phyloP scores from a whole-genome alignment of 2,888 invertebrate species.

The Caenorhabditis imperialis region DNA sequence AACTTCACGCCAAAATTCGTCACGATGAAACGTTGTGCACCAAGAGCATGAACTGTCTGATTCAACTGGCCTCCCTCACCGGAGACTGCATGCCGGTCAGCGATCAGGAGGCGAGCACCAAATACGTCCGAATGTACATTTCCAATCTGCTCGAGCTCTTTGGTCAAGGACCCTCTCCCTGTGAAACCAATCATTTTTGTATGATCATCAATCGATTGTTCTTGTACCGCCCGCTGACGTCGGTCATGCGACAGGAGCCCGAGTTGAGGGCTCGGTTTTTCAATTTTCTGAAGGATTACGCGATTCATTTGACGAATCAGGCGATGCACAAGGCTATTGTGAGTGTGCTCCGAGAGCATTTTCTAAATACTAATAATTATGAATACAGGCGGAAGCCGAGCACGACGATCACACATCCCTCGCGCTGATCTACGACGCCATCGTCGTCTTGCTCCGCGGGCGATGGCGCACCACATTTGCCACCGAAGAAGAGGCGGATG shows the following conservation, averaged over 20 bases:
- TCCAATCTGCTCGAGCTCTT: constrained; percentile 57
- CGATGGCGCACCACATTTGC: constrained; percentile 55
- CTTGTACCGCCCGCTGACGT: constrained; percentile 82
- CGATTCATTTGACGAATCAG: constrained; percentile 58
- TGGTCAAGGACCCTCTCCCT: constrained; percentile 80
- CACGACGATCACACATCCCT: constrained; percentile 83
- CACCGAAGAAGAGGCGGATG: constrained; percentile 36
- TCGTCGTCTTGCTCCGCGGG: constrained; percentile 82
- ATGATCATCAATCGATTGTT: constrained; percentile 83
- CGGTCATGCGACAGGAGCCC: constrained; percentile 80
- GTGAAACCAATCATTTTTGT: constrained; percentile 84
- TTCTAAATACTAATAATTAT: neutral
- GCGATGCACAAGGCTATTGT: constrained; percentile 66
- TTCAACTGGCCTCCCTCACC: constrained; percentile 86
- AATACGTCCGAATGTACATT: constrained; percentile 54
- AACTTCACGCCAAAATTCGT: constrained; percentile 87
- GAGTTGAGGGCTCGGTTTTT: constrained; percentile 79
- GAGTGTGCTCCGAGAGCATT: constrained; percentile 11
- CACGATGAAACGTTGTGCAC: constrained; percentile 85
- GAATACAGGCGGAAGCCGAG: constrained; percentile 57
- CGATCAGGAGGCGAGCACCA: constrained; percentile 38
- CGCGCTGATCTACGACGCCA: constrained; percentile 84
- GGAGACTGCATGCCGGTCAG: constrained; percentile 79
- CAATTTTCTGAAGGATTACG: constrained; percentile 58
- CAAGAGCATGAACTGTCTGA: constrained; percentile 87